phyloP scores from a whole-genome alignment of 2,797 vertebrate genomes.

The Phoebastria nigripes region DNA sequence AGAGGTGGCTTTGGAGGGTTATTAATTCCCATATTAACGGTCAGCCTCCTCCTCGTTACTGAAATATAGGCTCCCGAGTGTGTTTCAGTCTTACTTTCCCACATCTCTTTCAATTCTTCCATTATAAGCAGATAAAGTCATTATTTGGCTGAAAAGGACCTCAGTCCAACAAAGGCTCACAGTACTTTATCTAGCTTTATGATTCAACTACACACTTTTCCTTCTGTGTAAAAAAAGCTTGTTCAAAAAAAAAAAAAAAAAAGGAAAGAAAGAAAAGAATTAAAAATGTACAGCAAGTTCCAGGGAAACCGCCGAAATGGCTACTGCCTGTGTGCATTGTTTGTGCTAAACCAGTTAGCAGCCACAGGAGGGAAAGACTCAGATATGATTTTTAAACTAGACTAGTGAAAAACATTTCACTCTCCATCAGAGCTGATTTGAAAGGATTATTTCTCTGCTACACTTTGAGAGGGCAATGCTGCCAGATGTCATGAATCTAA shows the following conservation, averaged over 20 bases:
- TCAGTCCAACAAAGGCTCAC: not conserved
- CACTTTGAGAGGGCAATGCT: not conserved
- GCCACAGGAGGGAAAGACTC: not conserved
- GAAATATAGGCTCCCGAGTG: not conserved
- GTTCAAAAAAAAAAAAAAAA: not conserved
- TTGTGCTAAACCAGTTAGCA: conserved; percentile 24
- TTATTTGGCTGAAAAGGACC: conserved; percentile 24
- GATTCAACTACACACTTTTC: conserved; percentile 4
- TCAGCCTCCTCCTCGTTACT: not conserved
- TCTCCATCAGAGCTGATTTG: not conserved
- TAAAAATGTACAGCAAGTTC: not conserved
- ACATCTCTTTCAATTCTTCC: conserved; percentile 29
- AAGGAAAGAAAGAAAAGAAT: not conserved
- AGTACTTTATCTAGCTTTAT: not conserved
- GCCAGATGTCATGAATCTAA: not conserved
- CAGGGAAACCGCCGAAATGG: conserved; percentile 6
- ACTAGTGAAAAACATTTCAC: not conserved
- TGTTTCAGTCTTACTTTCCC: conserved; percentile 16
- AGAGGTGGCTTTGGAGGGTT: conserved; percentile 1
- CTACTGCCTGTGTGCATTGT: not conserved
- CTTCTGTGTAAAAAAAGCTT: not conserved
- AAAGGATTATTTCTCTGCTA: conserved; percentile 15
- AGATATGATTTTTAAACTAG: not conserved
- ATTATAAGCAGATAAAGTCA: conserved; percentile 40
- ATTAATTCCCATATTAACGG: conserved; percentile 20